Conservation (phyloP, 2,113 vertebrate genomes). For the Glaucomys volans region DNA sequence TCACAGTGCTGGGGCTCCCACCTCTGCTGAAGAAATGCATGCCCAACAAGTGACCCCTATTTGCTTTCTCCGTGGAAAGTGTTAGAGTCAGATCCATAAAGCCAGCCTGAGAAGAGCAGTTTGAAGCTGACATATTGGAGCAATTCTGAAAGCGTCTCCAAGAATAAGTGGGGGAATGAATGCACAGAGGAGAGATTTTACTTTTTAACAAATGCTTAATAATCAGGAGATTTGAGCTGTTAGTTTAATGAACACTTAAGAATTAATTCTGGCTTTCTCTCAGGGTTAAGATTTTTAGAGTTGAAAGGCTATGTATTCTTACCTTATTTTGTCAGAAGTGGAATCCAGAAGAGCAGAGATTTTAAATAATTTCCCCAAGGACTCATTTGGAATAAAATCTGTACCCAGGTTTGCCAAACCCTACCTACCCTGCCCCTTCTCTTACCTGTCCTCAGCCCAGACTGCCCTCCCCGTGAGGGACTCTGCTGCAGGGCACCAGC, state of each 20-base stretch:
- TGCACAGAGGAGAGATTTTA: conserved; percentile 25
- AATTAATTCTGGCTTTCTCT: conserved; percentile 50
- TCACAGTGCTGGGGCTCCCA: neutral
- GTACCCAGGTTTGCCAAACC: neutral
- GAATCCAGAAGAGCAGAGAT: neutral
- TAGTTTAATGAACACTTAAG: conserved; percentile 44
- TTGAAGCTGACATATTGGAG: conserved; percentile 1
- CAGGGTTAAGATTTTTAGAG: neutral
- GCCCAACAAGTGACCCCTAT: neutral
- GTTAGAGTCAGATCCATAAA: conserved; percentile 38
- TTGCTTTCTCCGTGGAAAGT: conserved; percentile 13
- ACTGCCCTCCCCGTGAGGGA: neutral
- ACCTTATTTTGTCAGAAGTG: conserved; percentile 23
- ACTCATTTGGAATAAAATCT: conserved; percentile 34
- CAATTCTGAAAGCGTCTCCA: conserved; percentile 24
- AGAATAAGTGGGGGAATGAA: conserved; percentile 52
- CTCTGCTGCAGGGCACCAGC: neutral
- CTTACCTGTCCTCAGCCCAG: too few species aligned
- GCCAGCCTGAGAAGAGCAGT: conserved; percentile 38
- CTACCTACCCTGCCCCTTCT: neutral
- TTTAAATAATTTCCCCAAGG: conserved; percentile 44
- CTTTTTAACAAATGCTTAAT: conserved; percentile 30
- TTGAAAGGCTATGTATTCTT: conserved; percentile 1
- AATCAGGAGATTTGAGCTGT: conserved; percentile 13
- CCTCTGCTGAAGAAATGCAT: conserved; percentile 39